Conservation (phyloP, 1,140 invertebrate species). For the Aphidius ervi region DNA sequence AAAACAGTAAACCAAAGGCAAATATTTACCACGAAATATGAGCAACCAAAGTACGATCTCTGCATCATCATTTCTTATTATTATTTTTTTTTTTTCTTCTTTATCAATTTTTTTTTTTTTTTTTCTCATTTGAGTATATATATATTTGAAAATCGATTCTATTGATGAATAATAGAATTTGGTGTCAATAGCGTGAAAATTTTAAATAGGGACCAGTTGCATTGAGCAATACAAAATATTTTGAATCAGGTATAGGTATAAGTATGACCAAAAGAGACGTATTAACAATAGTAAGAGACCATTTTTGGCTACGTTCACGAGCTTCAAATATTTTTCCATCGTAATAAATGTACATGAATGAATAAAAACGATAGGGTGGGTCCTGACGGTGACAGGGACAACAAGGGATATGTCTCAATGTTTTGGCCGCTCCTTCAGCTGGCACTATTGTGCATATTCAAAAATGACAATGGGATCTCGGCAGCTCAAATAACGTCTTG, state of each 20-base stretch:
- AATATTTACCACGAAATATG: slow-evolving; percentile 26
- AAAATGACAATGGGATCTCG: slow-evolving; percentile 37
- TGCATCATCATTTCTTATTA: not conserved
- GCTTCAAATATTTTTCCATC: slow-evolving; percentile 44
- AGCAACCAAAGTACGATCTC: slow-evolving; percentile 9
- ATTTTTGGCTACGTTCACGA: slow-evolving; percentile 25
- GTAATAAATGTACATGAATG: slow-evolving; percentile 38
- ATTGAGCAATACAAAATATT: not conserved
- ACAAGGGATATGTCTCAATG: slow-evolving; percentile 52
- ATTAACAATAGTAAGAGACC: slow-evolving; percentile 14
- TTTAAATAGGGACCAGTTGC: too few relatives aligned
- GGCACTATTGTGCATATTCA: slow-evolving; percentile 38
- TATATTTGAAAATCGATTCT: too few relatives aligned
- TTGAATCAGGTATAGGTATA: not conserved
- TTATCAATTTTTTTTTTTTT: not conserved
- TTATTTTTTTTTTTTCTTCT: slow-evolving; percentile 7
- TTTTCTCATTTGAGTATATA: too few relatives aligned
- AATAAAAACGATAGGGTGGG: slow-evolving; percentile 28
- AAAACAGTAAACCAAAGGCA: slow-evolving; percentile 18
- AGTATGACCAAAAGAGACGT: too few relatives aligned
- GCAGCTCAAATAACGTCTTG: slow-evolving; percentile 43
- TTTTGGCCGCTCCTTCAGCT: slow-evolving; percentile 51
- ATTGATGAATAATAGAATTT: too few relatives aligned
- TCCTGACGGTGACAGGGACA: slow-evolving; percentile 40
- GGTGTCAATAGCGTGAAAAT: too few relatives aligned